These are phyloP conservation scores for Muscicapa comitata DNA, from an alignment of 2,797 vertebrate genomes.

Conservation along the genomic window DNA sequence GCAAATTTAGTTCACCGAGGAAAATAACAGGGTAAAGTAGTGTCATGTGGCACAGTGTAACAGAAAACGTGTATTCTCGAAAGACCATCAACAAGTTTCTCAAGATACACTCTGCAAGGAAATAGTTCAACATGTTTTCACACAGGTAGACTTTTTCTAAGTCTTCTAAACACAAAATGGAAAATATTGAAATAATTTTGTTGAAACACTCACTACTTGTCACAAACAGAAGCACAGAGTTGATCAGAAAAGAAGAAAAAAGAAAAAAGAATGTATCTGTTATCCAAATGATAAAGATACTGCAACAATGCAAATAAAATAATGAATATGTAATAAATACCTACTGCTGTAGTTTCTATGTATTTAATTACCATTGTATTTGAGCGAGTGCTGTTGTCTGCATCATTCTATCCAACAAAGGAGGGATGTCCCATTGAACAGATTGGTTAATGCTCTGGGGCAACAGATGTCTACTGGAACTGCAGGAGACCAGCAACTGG, in stretches of 20 bases:
- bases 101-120: background rate
- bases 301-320: constrained; percentile 76
- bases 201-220: constrained; percentile 17
- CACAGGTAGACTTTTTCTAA: background rate
- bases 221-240: constrained; percentile 20
- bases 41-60: background rate
- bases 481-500: constrained; percentile 91
- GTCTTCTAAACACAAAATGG: background rate
- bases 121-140: background rate
- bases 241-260: background rate
- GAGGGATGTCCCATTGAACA: constrained; percentile 81
- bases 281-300: constrained; percentile 51
- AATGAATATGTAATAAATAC: constrained; percentile 84
- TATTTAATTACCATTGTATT: constrained; percentile 82
- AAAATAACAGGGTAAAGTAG: background rate
- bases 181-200: constrained; percentile 23
- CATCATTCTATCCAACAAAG: constrained; percentile 75
- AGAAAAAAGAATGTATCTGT: background rate
- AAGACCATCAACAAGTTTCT: background rate
- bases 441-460: constrained; percentile 82
- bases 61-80: background rate
- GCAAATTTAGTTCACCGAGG: background rate
- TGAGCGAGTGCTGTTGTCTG: constrained; percentile 75
- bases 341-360: constrained; percentile 70
- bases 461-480: constrained; percentile 93